A percentile compares a stretch with the other conserved stretches of the same genome.
Conservation (phyloP, 2,888 invertebrate species). For the Dryobotodes eremita region DNA sequence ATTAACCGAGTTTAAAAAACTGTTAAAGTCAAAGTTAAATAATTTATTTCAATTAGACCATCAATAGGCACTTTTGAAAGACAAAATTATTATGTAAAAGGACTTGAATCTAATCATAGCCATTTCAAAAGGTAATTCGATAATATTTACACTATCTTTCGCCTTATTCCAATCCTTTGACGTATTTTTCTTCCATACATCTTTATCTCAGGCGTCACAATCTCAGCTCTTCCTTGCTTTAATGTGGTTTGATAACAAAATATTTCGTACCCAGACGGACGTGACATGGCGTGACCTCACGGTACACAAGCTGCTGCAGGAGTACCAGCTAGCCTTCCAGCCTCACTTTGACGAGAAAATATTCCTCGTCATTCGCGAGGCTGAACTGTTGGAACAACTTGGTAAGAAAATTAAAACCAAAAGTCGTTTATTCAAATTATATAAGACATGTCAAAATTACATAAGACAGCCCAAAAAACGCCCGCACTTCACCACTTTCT, state of each 20-base stretch:
- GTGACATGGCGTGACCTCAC: constrained; percentile 94
- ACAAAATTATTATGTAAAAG: not conserved
- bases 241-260: not conserved
- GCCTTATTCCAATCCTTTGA: too few relatives aligned
- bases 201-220: not conserved
- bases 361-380: constrained; percentile 93
- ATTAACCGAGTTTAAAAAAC: not conserved
- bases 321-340: constrained; percentile 92
- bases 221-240: not conserved
- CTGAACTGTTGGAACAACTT: constrained; percentile 93
- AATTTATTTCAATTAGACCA: not conserved
- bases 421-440: not conserved
- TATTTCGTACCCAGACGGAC: constrained; percentile 77
- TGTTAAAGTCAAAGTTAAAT: not conserved
- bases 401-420: constrained; percentile 80
- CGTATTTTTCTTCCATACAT: not conserved
- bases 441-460: not conserved
- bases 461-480: not conserved
- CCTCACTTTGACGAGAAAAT: constrained; percentile 92
- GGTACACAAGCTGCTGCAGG: constrained; percentile 92
- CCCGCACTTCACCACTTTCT: not conserved
- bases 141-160: too few relatives aligned
- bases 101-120: not conserved
- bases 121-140: not conserved
- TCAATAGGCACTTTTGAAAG: too few relatives aligned